Evolutionary conservation across 2,888 invertebrate species (phyloP).

Genomic region (Hofmannophila pseudospretella): DNA sequence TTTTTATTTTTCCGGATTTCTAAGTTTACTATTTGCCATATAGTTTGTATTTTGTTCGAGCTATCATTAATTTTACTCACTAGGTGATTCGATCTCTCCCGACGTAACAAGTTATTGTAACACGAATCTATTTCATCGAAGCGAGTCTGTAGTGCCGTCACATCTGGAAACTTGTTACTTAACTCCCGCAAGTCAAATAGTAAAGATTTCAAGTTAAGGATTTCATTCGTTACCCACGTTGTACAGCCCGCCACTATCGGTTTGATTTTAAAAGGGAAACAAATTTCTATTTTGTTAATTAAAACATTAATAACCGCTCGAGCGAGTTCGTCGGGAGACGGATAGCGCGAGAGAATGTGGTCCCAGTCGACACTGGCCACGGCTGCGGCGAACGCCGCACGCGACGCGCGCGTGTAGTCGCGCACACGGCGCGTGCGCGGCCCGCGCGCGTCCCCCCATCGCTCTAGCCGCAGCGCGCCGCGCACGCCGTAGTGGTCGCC

Average conservation of each 20-base stretch:
- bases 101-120: not conserved
- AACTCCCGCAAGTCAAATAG: not conserved
- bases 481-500: conserved; percentile 1
- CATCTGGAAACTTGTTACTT: no score
- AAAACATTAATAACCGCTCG: conserved; percentile 4
- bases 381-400: not conserved
- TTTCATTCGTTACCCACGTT: not conserved
- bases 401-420: conserved; percentile 1
- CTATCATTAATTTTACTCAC: no score
- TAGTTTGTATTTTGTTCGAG: not conserved
- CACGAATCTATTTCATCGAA: not conserved
- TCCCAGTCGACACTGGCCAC: conserved; percentile 6
- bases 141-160: no score
- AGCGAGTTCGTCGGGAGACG: conserved; percentile 1
- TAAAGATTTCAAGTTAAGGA: not conserved
- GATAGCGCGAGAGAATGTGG: not conserved
- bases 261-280: conserved; percentile 2
- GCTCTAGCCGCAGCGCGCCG: not conserved
- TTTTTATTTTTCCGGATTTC: not conserved
- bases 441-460: not conserved
- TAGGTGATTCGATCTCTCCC: no score
- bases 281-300: not conserved
- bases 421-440: conserved; percentile 1
- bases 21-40: conserved; percentile 2
- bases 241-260: not conserved